Evolutionary conservation across 2,888 invertebrate species (phyloP).

Genomic region (Ennomos fuscantarius): DNA sequence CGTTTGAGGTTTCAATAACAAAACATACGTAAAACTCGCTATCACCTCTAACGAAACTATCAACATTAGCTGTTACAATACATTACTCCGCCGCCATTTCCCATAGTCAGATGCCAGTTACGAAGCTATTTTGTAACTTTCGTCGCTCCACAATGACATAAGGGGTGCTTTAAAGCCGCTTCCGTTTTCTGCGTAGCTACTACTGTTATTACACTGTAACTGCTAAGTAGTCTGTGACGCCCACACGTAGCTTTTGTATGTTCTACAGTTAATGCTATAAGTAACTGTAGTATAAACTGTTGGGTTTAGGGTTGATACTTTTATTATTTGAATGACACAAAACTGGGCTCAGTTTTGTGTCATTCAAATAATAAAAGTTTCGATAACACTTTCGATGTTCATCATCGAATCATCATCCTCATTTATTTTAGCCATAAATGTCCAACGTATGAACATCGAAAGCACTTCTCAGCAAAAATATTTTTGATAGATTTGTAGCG

Average conservation of each 20-base stretch:
- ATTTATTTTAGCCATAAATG: too few relatives aligned
- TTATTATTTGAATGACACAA: too few relatives aligned
- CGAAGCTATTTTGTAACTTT: conserved; percentile 68
- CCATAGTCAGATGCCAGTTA: conserved; percentile 62
- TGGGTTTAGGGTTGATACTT: too few relatives aligned
- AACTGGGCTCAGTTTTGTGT: too few relatives aligned
- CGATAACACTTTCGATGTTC: too few relatives aligned
- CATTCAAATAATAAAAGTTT: too few relatives aligned
- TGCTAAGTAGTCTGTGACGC: conserved; percentile 18
- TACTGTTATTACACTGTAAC: conserved; percentile 63
- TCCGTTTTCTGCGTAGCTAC: conserved; percentile 66
- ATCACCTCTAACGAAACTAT: conserved; percentile 45
- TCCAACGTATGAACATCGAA: too few relatives aligned
- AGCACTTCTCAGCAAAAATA: too few relatives aligned
- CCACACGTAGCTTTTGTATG: conserved; percentile 2
- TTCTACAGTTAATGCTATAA: neutral
- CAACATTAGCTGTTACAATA: conserved; percentile 54
- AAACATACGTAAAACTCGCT: conserved; percentile 42
- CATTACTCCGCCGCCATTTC: conserved; percentile 61
- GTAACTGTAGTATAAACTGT: too few relatives aligned
- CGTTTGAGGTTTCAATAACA: conserved; percentile 11
- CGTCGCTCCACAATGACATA: conserved; percentile 65
- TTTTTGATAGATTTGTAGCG: too few relatives aligned
- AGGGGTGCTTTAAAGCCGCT: conserved; percentile 63
- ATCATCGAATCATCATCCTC: too few relatives aligned